phyloP scores from a whole-genome alignment of 2,797 vertebrate genomes.

The Gouania willdenowi region DNA sequence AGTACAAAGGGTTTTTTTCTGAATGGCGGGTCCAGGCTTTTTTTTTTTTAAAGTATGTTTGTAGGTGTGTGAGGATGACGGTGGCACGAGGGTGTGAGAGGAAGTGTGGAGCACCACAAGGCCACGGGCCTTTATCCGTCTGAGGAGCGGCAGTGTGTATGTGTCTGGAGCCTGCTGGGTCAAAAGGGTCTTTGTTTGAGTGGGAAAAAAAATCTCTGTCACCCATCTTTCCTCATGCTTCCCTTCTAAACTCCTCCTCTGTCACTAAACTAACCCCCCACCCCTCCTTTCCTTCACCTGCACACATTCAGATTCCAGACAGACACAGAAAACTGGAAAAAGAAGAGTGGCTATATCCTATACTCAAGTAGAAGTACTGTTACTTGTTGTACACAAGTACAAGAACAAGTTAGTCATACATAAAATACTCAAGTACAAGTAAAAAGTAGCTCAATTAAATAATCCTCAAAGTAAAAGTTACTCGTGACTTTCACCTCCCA shows the following conservation, averaged over 20 bases:
- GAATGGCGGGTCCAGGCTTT: constrained; percentile 14
- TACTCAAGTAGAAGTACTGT: constrained; percentile 8
- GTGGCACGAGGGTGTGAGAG: constrained; percentile 49
- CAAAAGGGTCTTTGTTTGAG: constrained; percentile 58
- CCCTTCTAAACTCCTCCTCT: constrained; percentile 11
- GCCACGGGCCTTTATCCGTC: constrained; percentile 31
- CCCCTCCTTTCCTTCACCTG: constrained; percentile 27
- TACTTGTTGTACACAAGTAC: neutral
- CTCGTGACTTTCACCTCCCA: no score
- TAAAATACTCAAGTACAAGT: no score
- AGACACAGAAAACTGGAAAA: constrained; percentile 9
- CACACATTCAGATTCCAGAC: constrained; percentile 22
- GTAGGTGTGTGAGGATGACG: constrained; percentile 19
- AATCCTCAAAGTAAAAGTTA: no score
- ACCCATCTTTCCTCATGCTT: constrained; percentile 39
- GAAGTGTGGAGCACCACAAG: constrained; percentile 21
- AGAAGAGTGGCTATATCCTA: neutral
- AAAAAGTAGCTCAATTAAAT: no score
- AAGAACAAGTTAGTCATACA: no score
- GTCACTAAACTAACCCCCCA: constrained; percentile 13
- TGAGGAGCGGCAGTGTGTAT: constrained; percentile 14
- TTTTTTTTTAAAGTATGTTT: constrained; percentile 27
- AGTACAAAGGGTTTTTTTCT: constrained; percentile 22
- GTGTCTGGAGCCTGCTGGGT: constrained; percentile 38
- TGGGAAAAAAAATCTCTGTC: constrained; percentile 27